Percentiles rank a stretch among this genome's conserved stretches.
Evolutionary conservation across 2,888 invertebrate genomes (phyloP).

Genomic region (Mellilla xanthometata): DNA sequence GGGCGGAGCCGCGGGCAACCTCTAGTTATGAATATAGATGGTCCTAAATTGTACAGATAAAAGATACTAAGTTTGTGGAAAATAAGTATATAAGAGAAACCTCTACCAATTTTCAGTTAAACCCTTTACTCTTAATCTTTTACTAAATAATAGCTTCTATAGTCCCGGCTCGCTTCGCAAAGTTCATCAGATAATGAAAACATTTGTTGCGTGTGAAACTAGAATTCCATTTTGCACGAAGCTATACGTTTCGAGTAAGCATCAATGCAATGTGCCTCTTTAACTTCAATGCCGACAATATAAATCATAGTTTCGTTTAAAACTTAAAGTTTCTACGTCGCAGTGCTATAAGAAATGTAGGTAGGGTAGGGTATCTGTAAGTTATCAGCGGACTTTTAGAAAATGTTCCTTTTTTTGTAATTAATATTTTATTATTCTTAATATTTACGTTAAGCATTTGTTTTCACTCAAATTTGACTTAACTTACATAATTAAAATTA

Average conservation of each 20-base stretch:
- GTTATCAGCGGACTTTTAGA: neutral
- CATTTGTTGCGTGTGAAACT: conserved; percentile 83
- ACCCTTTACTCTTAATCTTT: neutral
- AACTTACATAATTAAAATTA: too few relatives aligned
- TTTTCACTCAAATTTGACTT: too few relatives aligned
- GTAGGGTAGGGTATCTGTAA: too few relatives aligned
- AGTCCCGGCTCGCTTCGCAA: conserved; percentile 50
- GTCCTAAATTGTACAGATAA: too few relatives aligned
- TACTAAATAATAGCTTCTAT: conserved; percentile 35
- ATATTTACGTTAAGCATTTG: too few relatives aligned
- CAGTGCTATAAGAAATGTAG: conserved; percentile 11
- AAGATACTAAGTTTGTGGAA: too few relatives aligned
- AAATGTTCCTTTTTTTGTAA: too few relatives aligned
- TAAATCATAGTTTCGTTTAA: conserved; percentile 59
- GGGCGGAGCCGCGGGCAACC: too few relatives aligned
- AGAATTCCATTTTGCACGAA: conserved; percentile 78
- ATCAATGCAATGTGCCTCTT: conserved; percentile 57
- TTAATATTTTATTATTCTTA: too few relatives aligned
- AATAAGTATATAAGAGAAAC: too few relatives aligned
- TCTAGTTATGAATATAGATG: too few relatives aligned
- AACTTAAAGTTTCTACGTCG: conserved; percentile 16
- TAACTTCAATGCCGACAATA: conserved; percentile 52
- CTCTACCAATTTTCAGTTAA: too few relatives aligned
- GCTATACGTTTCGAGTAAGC: conserved; percentile 61
- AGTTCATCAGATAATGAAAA: conserved; percentile 79